These are phyloP conservation scores for Rhinolophus ferrumequinum DNA, from an alignment of 2,113 vertebrate genomes.

Conservation along the genomic window DNA sequence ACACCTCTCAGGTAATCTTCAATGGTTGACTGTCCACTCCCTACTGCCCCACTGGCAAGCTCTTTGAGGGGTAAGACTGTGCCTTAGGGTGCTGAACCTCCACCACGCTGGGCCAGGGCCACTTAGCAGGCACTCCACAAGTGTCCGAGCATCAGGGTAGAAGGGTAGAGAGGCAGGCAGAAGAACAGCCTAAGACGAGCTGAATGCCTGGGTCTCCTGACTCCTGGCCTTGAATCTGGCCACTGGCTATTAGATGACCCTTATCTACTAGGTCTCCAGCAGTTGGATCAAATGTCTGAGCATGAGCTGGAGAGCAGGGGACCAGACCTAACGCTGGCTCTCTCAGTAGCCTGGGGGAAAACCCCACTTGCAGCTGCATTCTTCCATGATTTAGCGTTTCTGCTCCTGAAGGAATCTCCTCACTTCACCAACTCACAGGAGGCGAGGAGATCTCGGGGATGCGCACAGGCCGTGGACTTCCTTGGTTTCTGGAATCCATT, in stretches of 20 bases:
- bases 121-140: background rate
- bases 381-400: background rate
- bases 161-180: background rate
- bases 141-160: background rate
- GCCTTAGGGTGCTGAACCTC: background rate
- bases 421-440: background rate
- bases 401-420: background rate
- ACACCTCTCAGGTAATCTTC: background rate
- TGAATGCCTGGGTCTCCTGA: background rate
- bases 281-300: background rate
- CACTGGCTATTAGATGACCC: fast-evolving
- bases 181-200: background rate
- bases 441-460: background rate
- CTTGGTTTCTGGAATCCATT: background rate
- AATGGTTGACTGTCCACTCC: background rate
- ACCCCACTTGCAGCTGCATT: fast-evolving
- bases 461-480: fast-evolving
- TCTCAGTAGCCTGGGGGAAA: background rate
- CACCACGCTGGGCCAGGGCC: background rate
- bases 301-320: background rate
- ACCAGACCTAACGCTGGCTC: background rate
- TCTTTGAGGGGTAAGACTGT: background rate
- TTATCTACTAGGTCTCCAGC: background rate
- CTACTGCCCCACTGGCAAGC: background rate
- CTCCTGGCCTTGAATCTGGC: background rate